A percentile compares a stretch with the other conserved stretches of the same genome.
These are phyloP conservation scores for Microcebus ravelobensis DNA, from an alignment of 2,113 vertebrate species.

Conservation along the genomic window DNA sequence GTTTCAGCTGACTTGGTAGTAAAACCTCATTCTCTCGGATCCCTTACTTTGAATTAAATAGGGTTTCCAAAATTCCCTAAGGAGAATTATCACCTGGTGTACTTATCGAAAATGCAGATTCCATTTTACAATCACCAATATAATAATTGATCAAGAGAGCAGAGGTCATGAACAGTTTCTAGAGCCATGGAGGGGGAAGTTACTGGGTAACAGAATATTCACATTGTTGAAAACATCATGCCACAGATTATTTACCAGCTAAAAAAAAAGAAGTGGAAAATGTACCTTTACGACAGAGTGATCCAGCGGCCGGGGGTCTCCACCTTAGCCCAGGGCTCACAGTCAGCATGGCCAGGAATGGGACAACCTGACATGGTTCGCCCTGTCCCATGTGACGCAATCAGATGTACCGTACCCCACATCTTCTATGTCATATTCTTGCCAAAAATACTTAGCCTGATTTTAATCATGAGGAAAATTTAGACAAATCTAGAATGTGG, in stretches of 20 bases:
- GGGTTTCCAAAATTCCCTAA: background rate
- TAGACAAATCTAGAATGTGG: conserved; percentile 76
- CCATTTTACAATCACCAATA: background rate
- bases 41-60: background rate
- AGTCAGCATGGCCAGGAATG: background rate
- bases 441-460: conserved; percentile 80
- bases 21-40: background rate
- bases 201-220: background rate
- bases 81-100: background rate
- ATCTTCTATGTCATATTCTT: conserved; percentile 56
- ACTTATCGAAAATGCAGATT: background rate
- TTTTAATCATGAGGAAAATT: conserved; percentile 77
- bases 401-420: background rate
- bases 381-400: background rate
- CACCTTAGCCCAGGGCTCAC: background rate
- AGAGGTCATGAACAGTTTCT: background rate
- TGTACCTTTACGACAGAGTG: background rate
- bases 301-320: background rate
- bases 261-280: background rate
- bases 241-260: background rate
- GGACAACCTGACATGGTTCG: background rate
- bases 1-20: background rate
- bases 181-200: background rate
- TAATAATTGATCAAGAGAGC: background rate
- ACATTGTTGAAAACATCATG: background rate